Percentiles rank a stretch among this genome's conserved stretches.
phyloP scores from a whole-genome alignment of 2,797 vertebrate genomes.

The Syngnathus acus region DNA sequence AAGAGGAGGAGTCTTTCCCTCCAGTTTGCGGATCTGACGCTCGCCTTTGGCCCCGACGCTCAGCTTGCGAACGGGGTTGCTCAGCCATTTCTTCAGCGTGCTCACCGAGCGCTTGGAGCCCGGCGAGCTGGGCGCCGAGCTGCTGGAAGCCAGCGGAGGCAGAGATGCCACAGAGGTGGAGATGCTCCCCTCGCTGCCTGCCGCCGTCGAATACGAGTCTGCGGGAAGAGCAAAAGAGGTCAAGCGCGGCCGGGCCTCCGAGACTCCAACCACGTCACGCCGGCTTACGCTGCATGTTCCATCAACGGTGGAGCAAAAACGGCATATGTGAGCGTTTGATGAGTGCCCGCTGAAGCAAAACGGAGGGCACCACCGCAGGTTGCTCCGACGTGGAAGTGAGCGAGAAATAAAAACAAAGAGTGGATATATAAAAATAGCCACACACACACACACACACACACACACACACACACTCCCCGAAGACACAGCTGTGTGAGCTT shows the following conservation, averaged over 20 bases:
- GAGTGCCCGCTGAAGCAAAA: not conserved
- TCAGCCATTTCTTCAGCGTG: slow-evolving; percentile 88
- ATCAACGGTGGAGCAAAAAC: slow-evolving; percentile 7
- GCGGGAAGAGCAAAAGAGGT: slow-evolving; percentile 12
- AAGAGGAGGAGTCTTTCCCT: slow-evolving; percentile 57
- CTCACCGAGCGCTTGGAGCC: slow-evolving; percentile 78
- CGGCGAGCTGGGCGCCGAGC: slow-evolving; percentile 81
- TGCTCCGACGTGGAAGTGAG: slow-evolving; percentile 13
- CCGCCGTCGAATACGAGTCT: slow-evolving; percentile 86
- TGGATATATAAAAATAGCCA: slow-evolving; percentile 35
- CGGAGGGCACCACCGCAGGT: slow-evolving; percentile 11
- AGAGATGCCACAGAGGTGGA: slow-evolving; percentile 83
- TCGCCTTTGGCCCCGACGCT: slow-evolving; percentile 74
- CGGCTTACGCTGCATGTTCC: slow-evolving; percentile 3
- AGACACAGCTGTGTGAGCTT: slow-evolving; percentile 35
- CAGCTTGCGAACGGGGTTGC: slow-evolving; percentile 80
- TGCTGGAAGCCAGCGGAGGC: slow-evolving; percentile 77
- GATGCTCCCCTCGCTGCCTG: slow-evolving; percentile 86
- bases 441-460: not conserved
- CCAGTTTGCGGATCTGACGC: slow-evolving; percentile 67
- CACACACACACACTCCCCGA: slow-evolving; percentile 5
- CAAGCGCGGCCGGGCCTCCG: slow-evolving; percentile 1
- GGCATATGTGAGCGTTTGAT: slow-evolving; percentile 14
- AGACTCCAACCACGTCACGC: not conserved
- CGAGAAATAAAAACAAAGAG: slow-evolving; percentile 32